Evolutionary conservation across 2,888 invertebrate species (phyloP).

Genomic region (Argyra leucocephala): DNA sequence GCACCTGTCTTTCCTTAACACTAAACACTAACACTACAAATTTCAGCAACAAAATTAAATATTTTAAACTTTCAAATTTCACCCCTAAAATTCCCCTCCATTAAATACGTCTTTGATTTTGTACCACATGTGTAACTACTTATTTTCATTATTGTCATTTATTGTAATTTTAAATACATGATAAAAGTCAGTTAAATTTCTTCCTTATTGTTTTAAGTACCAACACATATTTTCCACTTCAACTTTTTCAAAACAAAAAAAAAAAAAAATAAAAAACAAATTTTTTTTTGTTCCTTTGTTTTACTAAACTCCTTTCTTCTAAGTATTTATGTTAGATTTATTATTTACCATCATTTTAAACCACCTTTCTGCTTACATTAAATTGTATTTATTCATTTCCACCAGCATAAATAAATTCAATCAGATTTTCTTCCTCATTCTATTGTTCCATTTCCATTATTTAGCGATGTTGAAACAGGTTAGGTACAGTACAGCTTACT

Average conservation of each 20-base stretch:
- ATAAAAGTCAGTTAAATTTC: slow-evolving; percentile 1
- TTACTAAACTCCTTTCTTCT: too few species aligned
- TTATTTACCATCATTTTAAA: too few species aligned
- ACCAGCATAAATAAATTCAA: neutral
- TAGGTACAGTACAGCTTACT: too few species aligned
- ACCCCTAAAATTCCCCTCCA: too few species aligned
- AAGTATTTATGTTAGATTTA: too few species aligned
- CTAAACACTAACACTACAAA: too few species aligned
- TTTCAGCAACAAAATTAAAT: too few species aligned
- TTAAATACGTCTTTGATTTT: too few species aligned
- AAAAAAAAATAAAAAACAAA: neutral
- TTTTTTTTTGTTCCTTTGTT: neutral
- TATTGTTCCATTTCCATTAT: neutral
- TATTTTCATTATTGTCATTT: neutral
- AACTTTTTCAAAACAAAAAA: neutral
- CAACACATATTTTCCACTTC: slow-evolving; percentile 3
- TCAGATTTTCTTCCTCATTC: neutral
- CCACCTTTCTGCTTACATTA: neutral
- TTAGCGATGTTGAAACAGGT: too few species aligned
- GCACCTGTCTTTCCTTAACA: too few species aligned
- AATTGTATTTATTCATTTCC: neutral
- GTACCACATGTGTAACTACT: neutral
- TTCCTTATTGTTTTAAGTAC: slow-evolving; percentile 1
- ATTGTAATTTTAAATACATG: neutral
- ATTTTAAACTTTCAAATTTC: too few species aligned